These are phyloP conservation scores for Epirrhoe tristata DNA, from an alignment of 2,888 invertebrate species.

Conservation along the genomic window DNA sequence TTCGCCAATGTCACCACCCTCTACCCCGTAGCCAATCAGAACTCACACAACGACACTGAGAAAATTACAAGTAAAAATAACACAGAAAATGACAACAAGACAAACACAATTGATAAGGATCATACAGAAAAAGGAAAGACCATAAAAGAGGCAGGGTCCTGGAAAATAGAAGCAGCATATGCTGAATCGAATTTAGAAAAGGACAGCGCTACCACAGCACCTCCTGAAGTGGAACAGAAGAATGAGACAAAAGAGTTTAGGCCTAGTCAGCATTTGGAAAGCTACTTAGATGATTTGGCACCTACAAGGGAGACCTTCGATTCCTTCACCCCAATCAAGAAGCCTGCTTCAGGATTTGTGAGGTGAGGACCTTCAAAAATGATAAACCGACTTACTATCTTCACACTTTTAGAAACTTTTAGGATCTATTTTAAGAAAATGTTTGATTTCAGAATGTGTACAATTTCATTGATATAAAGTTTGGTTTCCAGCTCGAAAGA, in stretches of 20 bases:
- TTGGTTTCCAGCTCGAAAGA: conserved; percentile 56
- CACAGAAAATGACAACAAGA: conserved; percentile 14
- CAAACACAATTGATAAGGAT: too few relatives aligned
- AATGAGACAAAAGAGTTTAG: conserved; percentile 68
- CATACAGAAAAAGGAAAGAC: conserved; percentile 23
- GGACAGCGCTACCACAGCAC: conserved; percentile 42
- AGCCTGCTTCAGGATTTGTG: conserved; percentile 56
- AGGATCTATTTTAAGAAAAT: too few relatives aligned
- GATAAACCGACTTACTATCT: too few relatives aligned
- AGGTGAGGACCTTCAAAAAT: too few relatives aligned
- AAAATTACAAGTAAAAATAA: conserved; percentile 18
- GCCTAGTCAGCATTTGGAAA: conserved; percentile 82
- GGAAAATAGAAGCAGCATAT: conserved; percentile 66
- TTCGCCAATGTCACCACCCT: conserved; percentile 64
- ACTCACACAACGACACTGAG: conserved; percentile 38
- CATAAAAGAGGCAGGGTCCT: conserved; percentile 47
- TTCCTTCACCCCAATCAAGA: conserved; percentile 52
- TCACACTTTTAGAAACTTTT: too few relatives aligned
- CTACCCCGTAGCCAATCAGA: conserved; percentile 57
- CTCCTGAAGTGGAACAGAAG: conserved; percentile 46
- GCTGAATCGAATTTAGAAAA: conserved; percentile 53
- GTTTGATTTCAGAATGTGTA: background rate
- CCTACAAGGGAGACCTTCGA: conserved; percentile 49
- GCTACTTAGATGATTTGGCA: conserved; percentile 71
- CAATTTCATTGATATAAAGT: background rate